phyloP scores from a whole-genome alignment of 2,797 vertebrate species.

The Vireo griseus region DNA sequence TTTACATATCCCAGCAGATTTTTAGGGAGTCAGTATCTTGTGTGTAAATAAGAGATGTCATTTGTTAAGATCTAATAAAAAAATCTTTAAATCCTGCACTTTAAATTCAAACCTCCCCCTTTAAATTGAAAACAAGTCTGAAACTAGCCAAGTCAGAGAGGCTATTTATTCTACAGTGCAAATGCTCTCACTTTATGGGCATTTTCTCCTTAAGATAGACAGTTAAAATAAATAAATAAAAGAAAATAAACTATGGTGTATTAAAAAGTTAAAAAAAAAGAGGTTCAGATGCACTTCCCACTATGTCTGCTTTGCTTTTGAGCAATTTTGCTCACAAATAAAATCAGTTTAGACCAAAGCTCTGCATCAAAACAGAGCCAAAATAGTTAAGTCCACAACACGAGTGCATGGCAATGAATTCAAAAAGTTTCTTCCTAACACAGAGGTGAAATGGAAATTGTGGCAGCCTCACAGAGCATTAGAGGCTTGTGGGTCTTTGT shows the following conservation, averaged over 20 bases:
- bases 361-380: background rate
- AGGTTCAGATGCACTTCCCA: background rate
- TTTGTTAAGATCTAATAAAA: conserved; percentile 59
- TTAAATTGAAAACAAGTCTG: conserved; percentile 37
- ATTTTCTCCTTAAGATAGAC: background rate
- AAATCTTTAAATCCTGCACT: conserved; percentile 47
- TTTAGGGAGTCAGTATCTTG: conserved; percentile 48
- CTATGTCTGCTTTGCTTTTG: background rate
- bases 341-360: background rate
- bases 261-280: background rate
- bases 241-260: background rate
- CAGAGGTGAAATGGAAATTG: background rate
- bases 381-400: background rate
- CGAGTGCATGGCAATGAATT: background rate
- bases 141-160: background rate
- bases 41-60: conserved; percentile 58
- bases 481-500: background rate
- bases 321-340: background rate
- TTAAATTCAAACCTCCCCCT: conserved; percentile 40
- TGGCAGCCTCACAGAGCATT: background rate
- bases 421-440: background rate
- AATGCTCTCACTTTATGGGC: background rate
- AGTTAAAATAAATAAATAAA: conserved; percentile 2
- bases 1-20: conserved; percentile 54
- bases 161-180: conserved; percentile 13